Conservation (phyloP, 2,113 vertebrate species). For the Corythornis madagascariensis region DNA sequence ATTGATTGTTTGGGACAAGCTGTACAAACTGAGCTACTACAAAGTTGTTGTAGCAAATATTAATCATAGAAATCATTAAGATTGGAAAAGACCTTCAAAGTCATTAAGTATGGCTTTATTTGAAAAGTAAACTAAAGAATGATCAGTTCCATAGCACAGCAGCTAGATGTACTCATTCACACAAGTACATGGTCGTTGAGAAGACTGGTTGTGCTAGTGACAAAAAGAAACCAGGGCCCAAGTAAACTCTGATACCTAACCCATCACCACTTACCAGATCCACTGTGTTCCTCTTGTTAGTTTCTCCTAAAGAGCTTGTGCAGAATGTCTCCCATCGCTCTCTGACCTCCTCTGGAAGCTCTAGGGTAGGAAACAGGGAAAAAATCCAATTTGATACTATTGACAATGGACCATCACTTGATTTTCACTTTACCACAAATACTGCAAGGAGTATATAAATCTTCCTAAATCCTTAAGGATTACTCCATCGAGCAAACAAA, state of each 20-base stretch:
- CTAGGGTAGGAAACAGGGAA: conserved; percentile 69
- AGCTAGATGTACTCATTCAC: not conserved
- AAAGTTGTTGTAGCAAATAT: not conserved
- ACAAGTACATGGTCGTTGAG: not conserved
- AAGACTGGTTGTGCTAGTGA: not conserved
- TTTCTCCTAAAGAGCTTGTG: conserved; percentile 91
- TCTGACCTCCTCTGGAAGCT: conserved; percentile 87
- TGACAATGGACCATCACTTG: not conserved
- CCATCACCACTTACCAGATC: conserved; percentile 87
- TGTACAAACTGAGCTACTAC: too few relatives aligned
- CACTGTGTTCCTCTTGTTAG: conserved; percentile 98
- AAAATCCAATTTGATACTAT: not conserved
- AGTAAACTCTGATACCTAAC: not conserved
- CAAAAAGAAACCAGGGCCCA: not conserved
- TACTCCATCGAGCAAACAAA: not conserved
- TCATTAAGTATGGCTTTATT: not conserved
- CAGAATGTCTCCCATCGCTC: conserved; percentile 96
- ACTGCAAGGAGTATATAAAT: not conserved
- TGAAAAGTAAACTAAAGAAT: not conserved
- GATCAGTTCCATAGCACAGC: not conserved
- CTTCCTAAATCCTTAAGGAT: not conserved
- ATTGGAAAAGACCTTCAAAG: too few relatives aligned
- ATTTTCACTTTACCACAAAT: not conserved
- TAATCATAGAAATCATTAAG: not conserved
- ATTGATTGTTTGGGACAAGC: too few relatives aligned